A percentile compares a stretch with the other conserved stretches of the same genome.
Conservation (phyloP, 2,113 vertebrate species). For the Oreochromis aureus region DNA sequence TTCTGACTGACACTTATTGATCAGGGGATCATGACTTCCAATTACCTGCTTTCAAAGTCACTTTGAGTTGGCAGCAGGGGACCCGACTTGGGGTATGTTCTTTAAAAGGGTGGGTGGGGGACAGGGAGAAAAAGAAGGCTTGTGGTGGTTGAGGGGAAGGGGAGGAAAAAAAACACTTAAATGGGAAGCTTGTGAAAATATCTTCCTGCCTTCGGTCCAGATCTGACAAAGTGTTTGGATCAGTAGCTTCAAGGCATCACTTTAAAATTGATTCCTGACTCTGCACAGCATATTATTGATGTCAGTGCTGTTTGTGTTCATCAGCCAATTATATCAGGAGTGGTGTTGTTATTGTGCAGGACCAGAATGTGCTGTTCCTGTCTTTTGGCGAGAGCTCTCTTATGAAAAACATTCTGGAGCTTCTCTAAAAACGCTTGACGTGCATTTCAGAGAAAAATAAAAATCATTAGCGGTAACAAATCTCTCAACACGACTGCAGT, state of each 20-base stretch:
- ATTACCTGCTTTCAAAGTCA: constrained; percentile 72
- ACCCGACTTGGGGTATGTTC: constrained; percentile 24
- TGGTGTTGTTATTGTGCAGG: neutral
- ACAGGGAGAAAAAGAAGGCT: neutral
- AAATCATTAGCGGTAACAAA: neutral
- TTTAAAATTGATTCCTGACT: constrained; percentile 26
- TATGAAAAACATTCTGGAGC: neutral
- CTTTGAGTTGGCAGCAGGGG: constrained; percentile 45
- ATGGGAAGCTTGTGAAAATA: constrained; percentile 4
- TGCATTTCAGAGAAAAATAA: neutral
- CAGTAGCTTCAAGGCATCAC: constrained; percentile 31
- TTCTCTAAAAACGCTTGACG: constrained; percentile 6
- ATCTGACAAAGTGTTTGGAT: constrained; percentile 30
- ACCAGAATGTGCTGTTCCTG: neutral
- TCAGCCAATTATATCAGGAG: constrained; percentile 19
- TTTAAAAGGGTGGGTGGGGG: constrained; percentile 4
- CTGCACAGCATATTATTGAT: constrained; percentile 23
- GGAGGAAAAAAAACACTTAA: neutral
- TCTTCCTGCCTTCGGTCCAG: neutral
- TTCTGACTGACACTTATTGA: constrained; percentile 66
- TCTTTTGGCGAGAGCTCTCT: neutral
- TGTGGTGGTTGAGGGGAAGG: neutral
- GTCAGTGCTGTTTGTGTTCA: constrained; percentile 17
- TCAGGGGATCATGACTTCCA: constrained; percentile 68
- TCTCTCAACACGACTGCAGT: neutral